Evolutionary conservation across 2,797 vertebrate species (phyloP).

Genomic region (Clarias laeviceps): DNA sequence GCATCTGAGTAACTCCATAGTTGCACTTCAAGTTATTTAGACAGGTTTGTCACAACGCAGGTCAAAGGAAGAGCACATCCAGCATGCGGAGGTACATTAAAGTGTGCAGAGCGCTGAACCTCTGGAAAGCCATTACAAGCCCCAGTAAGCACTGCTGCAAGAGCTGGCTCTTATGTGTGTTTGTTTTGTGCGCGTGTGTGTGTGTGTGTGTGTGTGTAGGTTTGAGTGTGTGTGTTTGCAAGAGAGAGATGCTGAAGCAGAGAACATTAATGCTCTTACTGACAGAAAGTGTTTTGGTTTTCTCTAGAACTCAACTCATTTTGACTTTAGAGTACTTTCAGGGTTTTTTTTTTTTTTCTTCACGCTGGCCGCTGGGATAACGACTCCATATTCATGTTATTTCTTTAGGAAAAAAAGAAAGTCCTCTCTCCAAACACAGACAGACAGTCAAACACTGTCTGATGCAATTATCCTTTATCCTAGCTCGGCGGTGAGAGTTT

Average conservation of each 20-base stretch:
- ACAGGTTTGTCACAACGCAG: conserved; percentile 33
- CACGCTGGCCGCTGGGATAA: not conserved
- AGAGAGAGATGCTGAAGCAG: conserved; percentile 31
- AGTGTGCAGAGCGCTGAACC: conserved; percentile 27
- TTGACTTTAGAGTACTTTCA: not conserved
- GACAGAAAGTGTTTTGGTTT: conserved; percentile 57
- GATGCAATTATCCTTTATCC: not conserved
- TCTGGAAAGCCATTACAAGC: conserved; percentile 53
- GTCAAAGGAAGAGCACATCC: conserved; percentile 42
- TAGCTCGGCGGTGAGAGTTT: not conserved
- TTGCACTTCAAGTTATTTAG: conserved; percentile 30
- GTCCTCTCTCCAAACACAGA: not conserved
- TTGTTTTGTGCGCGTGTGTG: not conserved
- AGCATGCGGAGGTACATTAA: conserved; percentile 35
- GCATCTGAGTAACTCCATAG: not conserved
- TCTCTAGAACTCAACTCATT: not conserved
- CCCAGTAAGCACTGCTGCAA: conserved; percentile 40
- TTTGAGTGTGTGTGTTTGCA: not conserved
- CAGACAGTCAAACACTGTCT: not conserved
- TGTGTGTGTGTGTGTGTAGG: not conserved
- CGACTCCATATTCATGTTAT: not conserved
- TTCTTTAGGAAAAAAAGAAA: not conserved
- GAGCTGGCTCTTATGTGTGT: conserved; percentile 21
- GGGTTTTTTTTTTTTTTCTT: not conserved
- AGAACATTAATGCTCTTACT: not conserved